A percentile compares a stretch with the other conserved stretches of the same genome.
These are phyloP conservation scores for Enteromius treurensis DNA, from an alignment of 2,797 vertebrate genomes.

Conservation along the genomic window DNA sequence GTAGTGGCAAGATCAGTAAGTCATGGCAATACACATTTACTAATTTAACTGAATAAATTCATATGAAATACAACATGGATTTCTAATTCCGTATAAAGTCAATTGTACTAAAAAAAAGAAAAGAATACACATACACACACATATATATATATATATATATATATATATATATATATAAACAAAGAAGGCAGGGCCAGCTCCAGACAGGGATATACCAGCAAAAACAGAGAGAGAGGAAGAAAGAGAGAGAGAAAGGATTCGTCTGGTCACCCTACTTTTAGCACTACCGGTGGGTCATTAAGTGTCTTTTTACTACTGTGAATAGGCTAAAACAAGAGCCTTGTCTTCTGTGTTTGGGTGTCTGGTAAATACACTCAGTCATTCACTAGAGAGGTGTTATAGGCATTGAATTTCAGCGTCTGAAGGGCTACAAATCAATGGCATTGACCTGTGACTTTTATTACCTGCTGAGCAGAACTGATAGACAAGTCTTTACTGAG, in stretches of 20 bases:
- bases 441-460: slow-evolving; percentile 69
- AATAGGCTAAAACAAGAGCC: slow-evolving; percentile 44
- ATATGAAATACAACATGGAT: no score
- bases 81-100: no score
- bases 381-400: slow-evolving; percentile 55
- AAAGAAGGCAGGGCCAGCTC: neutral
- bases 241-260: neutral
- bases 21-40: neutral
- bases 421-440: slow-evolving; percentile 69
- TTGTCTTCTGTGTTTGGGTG: slow-evolving; percentile 47
- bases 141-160: no score
- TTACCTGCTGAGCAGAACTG: slow-evolving; percentile 60
- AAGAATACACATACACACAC: no score
- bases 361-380: slow-evolving; percentile 50
- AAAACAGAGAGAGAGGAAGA: neutral
- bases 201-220: neutral
- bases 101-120: no score
- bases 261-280: slow-evolving; percentile 35
- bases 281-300: slow-evolving; percentile 16
- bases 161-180: no score
- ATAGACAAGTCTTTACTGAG: slow-evolving; percentile 58
- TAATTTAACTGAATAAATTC: neutral
- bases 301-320: slow-evolving; percentile 29
- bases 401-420: slow-evolving; percentile 66
- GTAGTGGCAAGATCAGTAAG: neutral